Evolutionary conservation across 2,113 vertebrate genomes (phyloP), one percentile per base, ranked within the genome.

Genomic region (Mugil cephalus): DNA sequence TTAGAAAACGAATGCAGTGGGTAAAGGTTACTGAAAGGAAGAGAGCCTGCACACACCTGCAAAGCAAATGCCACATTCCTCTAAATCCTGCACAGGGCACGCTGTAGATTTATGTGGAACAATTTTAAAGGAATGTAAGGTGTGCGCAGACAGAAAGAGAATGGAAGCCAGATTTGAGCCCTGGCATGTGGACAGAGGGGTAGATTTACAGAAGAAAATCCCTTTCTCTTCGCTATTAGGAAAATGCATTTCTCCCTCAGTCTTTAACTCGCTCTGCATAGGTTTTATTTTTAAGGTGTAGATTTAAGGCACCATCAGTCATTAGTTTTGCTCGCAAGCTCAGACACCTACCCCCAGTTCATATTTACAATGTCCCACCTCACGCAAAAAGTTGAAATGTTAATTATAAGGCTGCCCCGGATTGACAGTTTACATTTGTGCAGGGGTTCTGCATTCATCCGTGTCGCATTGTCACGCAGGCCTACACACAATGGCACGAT

Each of bases 111-210:
- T 36, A 69, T 54, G 50, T 38, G 67, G 66, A 68, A 55, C 24
- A 9, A 11, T 47, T 18, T 60, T 68, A 15, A 12, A 55, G 53
- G 77, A 79, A 69, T 69, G 62, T 52, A 21, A 76, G 62, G 47
- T 76, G 52, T 73, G 72, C 48, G 52, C 17, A 51, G 42, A 45
- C 43, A 62, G 40, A 52, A 51, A 38, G 17, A 63, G 10, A 69
- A 43, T 85, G 79, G 67, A 68, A 0, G 9, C 56, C 77, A 80
- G 71, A 88, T 85, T 79, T 76, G n/a, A 58, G 58, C 14, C 15
- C 21, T 64, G 71, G 70, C 58, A 76, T 35, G 3, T 39, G 52
- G 63, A 75, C 69, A 77, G 42, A 66, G 50, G 15, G 10, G 50
- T 24, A 13, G 58, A 60, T 60, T 55, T 76, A 54, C n/a, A 74